phyloP scores from a whole-genome alignment of 2,113 vertebrate genomes.

The Oriolus oriolus region DNA sequence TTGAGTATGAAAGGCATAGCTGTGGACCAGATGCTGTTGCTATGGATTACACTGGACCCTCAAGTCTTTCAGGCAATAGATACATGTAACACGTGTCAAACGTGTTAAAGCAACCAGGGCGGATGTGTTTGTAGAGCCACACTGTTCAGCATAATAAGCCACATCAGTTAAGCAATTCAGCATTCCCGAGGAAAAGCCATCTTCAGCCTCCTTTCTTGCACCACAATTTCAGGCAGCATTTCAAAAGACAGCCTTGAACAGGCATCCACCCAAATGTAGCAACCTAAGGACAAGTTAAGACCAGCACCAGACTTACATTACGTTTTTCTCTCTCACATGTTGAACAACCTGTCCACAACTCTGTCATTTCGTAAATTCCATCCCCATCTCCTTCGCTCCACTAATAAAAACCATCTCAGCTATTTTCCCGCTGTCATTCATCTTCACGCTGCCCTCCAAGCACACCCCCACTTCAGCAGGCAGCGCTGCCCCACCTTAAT shows the following conservation, averaged over 20 bases:
- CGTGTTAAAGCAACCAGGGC: not conserved
- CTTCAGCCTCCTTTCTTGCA: not conserved
- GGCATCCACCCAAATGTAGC: not conserved
- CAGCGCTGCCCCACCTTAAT: not conserved
- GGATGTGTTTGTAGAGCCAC: not conserved
- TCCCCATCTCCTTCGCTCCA: not conserved
- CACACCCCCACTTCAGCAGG: not conserved
- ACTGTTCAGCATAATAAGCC: not conserved
- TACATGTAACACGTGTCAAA: not conserved
- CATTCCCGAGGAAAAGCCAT: not conserved
- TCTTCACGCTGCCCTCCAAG: not conserved
- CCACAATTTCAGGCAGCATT: not conserved
- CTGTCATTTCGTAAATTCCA: not conserved
- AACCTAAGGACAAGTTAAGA: constrained; percentile 9
- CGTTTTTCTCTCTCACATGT: not conserved
- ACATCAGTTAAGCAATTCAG: not conserved
- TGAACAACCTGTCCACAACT: not conserved
- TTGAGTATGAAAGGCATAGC: not conserved
- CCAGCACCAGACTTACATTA: not conserved
- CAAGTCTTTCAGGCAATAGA: not conserved
- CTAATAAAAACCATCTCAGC: not conserved
- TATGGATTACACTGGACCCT: not conserved
- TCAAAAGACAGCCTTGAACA: not conserved
- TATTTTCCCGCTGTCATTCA: not conserved
- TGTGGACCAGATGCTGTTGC: not conserved